A percentile compares a stretch with the other conserved stretches of the same genome.
Conservation (phyloP, 1,140 invertebrate species). For the Lineus longissimus region DNA sequence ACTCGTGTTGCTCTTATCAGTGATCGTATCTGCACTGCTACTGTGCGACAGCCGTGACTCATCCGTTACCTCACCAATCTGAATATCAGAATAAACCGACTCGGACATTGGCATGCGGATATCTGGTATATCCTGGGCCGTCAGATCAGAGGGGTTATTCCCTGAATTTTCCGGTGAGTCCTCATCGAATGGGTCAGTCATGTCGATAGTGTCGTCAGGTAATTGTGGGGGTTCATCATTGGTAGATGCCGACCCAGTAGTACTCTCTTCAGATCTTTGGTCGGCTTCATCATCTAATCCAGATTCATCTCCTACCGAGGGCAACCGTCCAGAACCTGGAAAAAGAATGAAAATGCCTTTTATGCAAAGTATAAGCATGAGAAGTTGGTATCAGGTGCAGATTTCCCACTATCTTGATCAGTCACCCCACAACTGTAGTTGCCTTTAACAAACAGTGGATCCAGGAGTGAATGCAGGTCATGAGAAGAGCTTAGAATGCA, state of each 20-base stretch:
- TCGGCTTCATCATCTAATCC: conserved; percentile 50
- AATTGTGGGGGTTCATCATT: background rate
- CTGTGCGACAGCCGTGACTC: conserved; percentile 34
- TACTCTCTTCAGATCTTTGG: conserved; percentile 4
- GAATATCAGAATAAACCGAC: conserved; percentile 40
- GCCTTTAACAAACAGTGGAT: too few species aligned
- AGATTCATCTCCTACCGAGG: conserved; percentile 39
- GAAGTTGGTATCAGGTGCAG: too few species aligned
- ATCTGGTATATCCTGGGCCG: background rate
- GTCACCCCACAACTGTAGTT: too few species aligned
- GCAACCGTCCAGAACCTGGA: conserved; percentile 27
- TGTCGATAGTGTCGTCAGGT: conserved; percentile 12
- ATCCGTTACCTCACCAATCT: conserved; percentile 46
- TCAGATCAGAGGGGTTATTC: background rate
- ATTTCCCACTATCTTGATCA: too few species aligned
- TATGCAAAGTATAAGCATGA: too few species aligned
- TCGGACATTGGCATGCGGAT: conserved; percentile 27
- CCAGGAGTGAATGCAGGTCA: too few species aligned
- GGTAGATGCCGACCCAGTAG: background rate
- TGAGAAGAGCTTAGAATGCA: too few species aligned
- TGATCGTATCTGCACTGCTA: conserved; percentile 46
- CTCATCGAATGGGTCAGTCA: conserved; percentile 17
- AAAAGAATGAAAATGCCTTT: conserved; percentile 5
- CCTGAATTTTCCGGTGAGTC: conserved; percentile 6
- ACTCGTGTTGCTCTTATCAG: conserved; percentile 40